These are phyloP conservation scores for Frieseomelitta varia DNA, from an alignment of 1,140 invertebrate genomes.

Conservation along the genomic window DNA sequence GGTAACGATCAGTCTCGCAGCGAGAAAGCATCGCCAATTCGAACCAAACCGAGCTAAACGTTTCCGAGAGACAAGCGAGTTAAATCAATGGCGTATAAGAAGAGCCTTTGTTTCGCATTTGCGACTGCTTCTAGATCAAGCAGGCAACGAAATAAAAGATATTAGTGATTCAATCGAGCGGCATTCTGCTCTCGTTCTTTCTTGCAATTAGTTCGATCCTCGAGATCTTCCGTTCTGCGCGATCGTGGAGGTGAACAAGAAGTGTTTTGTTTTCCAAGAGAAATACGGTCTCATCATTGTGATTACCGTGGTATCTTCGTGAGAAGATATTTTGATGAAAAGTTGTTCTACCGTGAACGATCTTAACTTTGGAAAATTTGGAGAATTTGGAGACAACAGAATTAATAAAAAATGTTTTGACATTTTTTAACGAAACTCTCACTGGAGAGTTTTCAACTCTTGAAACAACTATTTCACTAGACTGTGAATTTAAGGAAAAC, in stretches of 20 bases:
- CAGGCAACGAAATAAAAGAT: constrained; percentile 73
- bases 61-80: constrained; percentile 71
- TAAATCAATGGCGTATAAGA: constrained; percentile 69
- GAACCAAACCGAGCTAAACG: constrained; percentile 61
- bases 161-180: constrained; percentile 76
- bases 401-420: no score
- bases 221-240: neutral
- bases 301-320: neutral
- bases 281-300: neutral
- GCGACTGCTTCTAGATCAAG: constrained; percentile 60
- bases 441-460: no score
- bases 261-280: neutral
- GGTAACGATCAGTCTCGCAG: constrained; percentile 52
- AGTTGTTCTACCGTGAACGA: neutral
- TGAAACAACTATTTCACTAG: no score
- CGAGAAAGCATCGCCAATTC: constrained; percentile 24
- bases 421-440: no score
- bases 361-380: neutral
- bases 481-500: no score
- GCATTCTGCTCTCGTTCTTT: constrained; percentile 42
- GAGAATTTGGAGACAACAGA: no score
- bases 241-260: neutral
- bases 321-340: neutral
- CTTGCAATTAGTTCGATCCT: constrained; percentile 4
- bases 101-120: constrained; percentile 72